Conservation (phyloP, 2,888 invertebrate species). For the Drosophila nr. perissopoda region DNA sequence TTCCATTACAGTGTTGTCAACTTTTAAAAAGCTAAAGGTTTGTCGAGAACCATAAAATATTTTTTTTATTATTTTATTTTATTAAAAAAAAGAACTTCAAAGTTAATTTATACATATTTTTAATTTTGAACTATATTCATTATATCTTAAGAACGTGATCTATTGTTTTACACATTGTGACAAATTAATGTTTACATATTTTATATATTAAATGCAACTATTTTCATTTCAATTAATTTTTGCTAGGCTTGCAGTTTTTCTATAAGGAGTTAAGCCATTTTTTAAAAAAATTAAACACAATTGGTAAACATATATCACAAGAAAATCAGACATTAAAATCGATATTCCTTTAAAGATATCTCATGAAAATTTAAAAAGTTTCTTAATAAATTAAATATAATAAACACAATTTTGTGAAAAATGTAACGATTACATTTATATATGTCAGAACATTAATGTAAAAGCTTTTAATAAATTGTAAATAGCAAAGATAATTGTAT, state of each 20-base stretch:
- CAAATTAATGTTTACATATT: background rate
- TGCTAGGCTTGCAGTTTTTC: background rate
- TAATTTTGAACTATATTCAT: background rate
- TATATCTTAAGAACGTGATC: background rate
- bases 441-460: background rate
- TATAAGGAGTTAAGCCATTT: background rate
- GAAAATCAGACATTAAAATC: background rate
- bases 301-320: background rate
- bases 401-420: background rate
- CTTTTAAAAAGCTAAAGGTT: background rate
- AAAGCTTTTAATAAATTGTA: background rate
- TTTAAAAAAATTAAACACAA: background rate
- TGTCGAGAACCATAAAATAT: background rate
- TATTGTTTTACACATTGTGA: background rate
- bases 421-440: background rate
- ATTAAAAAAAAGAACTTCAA: background rate
- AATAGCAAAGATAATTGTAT: background rate
- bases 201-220: background rate
- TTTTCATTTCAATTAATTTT: background rate
- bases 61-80: background rate
- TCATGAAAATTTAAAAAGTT: background rate
- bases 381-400: background rate
- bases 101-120: background rate
- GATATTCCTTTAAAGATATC: background rate
- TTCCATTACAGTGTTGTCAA: background rate